A percentile compares a stretch with the other conserved stretches of the same genome.
Evolutionary conservation across 2,888 invertebrate genomes (phyloP).

Genomic region (Cordilura impudica): DNA sequence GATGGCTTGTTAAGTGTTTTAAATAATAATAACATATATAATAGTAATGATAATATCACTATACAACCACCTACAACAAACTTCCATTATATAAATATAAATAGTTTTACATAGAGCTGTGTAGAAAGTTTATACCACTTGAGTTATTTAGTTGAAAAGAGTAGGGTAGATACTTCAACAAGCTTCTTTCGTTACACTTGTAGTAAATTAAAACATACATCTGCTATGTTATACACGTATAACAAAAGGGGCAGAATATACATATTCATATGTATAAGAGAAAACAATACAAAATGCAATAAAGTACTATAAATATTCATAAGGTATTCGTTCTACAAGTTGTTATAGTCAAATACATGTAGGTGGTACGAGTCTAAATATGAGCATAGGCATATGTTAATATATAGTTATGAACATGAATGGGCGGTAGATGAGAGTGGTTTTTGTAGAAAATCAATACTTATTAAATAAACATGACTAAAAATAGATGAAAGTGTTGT

Average conservation of each 20-base stretch:
- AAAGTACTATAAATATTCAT: constrained; percentile 45
- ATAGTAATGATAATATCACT: neutral
- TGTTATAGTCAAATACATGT: no score
- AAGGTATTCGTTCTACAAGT: constrained; percentile 19
- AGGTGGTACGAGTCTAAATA: constrained; percentile 25
- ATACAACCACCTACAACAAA: neutral
- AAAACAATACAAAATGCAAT: neutral
- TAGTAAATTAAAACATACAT: neutral
- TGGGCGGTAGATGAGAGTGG: neutral
- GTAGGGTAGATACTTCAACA: neutral
- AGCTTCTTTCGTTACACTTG: neutral
- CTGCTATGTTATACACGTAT: neutral
- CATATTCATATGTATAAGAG: no score
- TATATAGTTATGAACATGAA: neutral
- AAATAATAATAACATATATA: constrained; percentile 3
- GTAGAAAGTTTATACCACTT: constrained; percentile 11
- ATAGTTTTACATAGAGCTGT: neutral
- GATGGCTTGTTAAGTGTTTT: neutral
- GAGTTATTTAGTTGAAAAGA: neutral
- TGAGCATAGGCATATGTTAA: neutral
- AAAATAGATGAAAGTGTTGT: constrained; percentile 2
- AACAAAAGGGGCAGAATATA: no score
- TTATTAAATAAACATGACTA: constrained; percentile 22
- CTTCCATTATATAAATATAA: no score
- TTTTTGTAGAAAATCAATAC: constrained; percentile 34